A percentile compares a stretch with the other conserved stretches of the same genome.
phyloP scores from a whole-genome alignment of 2,113 vertebrate species.

The Myotis lucifugus region DNA sequence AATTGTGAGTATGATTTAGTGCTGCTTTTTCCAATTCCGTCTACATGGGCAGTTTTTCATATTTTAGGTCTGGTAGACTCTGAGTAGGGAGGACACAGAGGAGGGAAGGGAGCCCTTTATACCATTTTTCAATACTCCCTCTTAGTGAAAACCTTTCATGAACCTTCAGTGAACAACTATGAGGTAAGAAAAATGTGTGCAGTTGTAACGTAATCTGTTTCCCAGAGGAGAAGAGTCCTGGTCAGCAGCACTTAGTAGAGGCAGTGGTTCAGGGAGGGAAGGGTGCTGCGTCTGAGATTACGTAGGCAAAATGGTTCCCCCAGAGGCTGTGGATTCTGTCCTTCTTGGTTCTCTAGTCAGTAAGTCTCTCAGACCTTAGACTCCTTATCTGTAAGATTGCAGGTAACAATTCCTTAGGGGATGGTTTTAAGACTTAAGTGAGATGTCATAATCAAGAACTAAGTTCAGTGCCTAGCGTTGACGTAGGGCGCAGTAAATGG shows the following conservation, averaged over 20 bases:
- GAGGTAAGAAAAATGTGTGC: neutral
- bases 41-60: neutral
- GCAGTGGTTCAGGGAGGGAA: neutral
- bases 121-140: neutral
- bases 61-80: neutral
- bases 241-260: neutral
- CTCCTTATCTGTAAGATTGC: neutral
- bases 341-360: neutral
- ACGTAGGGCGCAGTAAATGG: neutral
- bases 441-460: neutral
- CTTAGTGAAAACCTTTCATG: neutral
- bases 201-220: neutral
- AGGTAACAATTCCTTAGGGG: neutral
- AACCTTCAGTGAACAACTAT: neutral
- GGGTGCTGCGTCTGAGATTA: neutral
- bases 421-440: neutral
- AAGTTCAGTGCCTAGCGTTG: neutral
- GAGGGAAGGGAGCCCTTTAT: neutral
- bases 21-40: neutral
- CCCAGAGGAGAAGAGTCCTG: neutral
- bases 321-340: neutral
- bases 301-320: neutral
- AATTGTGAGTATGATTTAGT: constrained; percentile 90
- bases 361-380: neutral
- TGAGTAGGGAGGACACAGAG: neutral